A percentile compares a stretch with the other conserved stretches of the same genome.
phyloP scores from a whole-genome alignment of 2,113 vertebrate genomes.

The Paralichthys olivaceus region DNA sequence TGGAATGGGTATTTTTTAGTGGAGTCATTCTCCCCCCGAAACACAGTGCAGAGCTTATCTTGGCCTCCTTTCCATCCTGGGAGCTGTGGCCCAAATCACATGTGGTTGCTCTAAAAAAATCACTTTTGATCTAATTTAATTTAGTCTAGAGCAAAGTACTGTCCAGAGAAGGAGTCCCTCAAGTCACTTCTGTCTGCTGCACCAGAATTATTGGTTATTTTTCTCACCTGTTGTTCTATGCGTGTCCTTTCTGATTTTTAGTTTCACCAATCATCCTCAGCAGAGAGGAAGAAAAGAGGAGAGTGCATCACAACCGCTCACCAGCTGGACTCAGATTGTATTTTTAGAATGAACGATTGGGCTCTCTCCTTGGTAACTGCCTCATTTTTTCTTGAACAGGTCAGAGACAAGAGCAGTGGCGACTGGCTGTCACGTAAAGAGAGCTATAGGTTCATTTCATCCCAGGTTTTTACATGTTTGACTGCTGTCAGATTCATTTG shows the following conservation, averaged over 20 bases:
- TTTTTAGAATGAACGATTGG: conserved; percentile 57
- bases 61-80: conserved; percentile 53
- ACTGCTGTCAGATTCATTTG: background rate
- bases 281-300: conserved; percentile 12
- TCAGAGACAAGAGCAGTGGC: conserved; percentile 23
- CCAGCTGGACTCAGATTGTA: conserved; percentile 29
- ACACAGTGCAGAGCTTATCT: conserved; percentile 51
- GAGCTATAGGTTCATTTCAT: background rate
- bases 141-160: background rate
- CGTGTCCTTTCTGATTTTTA: background rate
- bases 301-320: conserved; percentile 16
- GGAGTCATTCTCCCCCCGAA: conserved; percentile 39
- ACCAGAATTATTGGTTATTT: too few species aligned
- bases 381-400: conserved; percentile 46
- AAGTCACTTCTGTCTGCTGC: background rate
- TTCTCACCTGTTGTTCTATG: background rate
- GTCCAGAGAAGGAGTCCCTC: conserved; percentile 2
- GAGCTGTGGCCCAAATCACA: conserved; percentile 62
- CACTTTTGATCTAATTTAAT: conserved; percentile 48
- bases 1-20: conserved; percentile 34
- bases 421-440: background rate
- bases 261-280: background rate
- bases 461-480: background rate
- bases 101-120: conserved; percentile 43
- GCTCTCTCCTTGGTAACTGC: conserved; percentile 55